Evolutionary conservation across 2,113 vertebrate genomes (phyloP), one percentile per base, ranked within the genome.

Genomic region (Ceyx margarethae): DNA sequence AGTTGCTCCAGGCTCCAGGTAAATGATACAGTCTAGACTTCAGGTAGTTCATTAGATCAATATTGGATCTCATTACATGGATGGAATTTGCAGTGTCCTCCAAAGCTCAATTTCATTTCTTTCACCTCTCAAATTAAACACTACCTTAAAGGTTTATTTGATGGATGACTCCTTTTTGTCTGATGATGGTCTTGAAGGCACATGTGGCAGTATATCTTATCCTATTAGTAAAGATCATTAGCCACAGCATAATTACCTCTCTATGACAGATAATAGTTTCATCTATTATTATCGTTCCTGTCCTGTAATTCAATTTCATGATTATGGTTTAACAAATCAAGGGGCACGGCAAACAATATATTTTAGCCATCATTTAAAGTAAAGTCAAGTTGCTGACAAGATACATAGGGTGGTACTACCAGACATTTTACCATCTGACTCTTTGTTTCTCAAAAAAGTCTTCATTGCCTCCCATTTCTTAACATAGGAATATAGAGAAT

Each of bases 201-300:
- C 60, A 87, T 56, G 58, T 76, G 71, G 76, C 67, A 89, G 91
- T 91, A 82, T 85, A 96, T 96, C 68, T 95, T 96, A 96, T 62
- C 91, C 85, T 95, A 91, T 94, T 96, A 96, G 90, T 94, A 93
- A 95, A 97, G 92, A 95, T 79, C 90, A 96, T 97, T 96, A 95
- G 65, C 94, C 95, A 81, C 84, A 82, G 54, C 48, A 81, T 73
- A 95, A 96, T 95, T 81, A 45, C 60, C 37, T 94, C 78, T 94
- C 89, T 89, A 87, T 96, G 91, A 95, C 90, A 96, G 81, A 79
- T 74, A 90, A 94, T 91, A 91, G 45, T 81, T 94, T 65, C 62
- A 85, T 74, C 88, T 93, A 87, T 94, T 93, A 88, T 60, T 90
- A 91, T 93, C 62, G 9, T 87, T 79, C 60, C 60, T 85, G 37